These are phyloP conservation scores for Sipha flava DNA, from an alignment of 1,140 invertebrate genomes.

Conservation along the genomic window DNA sequence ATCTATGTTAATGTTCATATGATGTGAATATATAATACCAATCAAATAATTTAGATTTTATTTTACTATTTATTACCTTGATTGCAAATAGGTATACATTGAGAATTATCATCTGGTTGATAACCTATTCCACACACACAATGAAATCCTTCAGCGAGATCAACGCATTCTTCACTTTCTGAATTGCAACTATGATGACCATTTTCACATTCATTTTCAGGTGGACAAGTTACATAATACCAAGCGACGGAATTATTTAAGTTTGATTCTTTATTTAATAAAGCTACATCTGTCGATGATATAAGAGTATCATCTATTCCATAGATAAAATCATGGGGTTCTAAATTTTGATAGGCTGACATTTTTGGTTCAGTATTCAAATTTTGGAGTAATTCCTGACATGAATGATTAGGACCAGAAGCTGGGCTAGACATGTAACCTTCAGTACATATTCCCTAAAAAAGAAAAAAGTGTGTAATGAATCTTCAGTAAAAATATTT, in stretches of 20 bases:
- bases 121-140: constrained; percentile 82
- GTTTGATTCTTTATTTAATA: not conserved
- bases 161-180: constrained; percentile 74
- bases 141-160: constrained; percentile 63
- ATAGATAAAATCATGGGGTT: constrained; percentile 2
- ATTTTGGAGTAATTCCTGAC: constrained; percentile 52
- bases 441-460: constrained; percentile 60
- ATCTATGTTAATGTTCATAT: too few relatives aligned
- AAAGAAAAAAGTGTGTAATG: not conserved
- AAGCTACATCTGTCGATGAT: constrained; percentile 1
- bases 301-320: not conserved
- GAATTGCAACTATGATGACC: constrained; percentile 81
- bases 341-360: not conserved
- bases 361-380: constrained; percentile 41
- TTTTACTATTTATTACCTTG: constrained; percentile 48
- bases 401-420: constrained; percentile 58
- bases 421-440: constrained; percentile 64
- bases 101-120: constrained; percentile 46
- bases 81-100: constrained; percentile 49
- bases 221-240: constrained; percentile 57
- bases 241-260: constrained; percentile 28
- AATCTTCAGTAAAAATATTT: not conserved
- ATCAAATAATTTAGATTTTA: not conserved
- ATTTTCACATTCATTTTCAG: constrained; percentile 89
- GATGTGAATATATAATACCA: too few relatives aligned